Evolutionary conservation across 2,113 vertebrate species (phyloP), one percentile per base, ranked within the genome.

Genomic region (Zosterops borbonicus): DNA sequence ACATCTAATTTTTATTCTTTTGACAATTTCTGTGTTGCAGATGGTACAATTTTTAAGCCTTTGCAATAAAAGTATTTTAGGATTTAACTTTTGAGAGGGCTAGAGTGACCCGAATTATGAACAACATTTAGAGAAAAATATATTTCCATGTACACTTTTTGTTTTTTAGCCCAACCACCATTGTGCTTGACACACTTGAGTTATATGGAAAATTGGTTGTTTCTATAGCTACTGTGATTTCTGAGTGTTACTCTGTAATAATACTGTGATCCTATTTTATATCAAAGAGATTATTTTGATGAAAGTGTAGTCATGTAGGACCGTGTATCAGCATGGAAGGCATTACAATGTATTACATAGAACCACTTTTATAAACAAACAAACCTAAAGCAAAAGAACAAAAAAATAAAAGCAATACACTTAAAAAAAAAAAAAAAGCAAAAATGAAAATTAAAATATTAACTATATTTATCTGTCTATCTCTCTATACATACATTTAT

Each of bases 261-360:
- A 75, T 37, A 41, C 6, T 37, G 4, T 77, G 22, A 42, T 81
- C 27, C 44, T 6, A 31, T 84, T 93, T 58, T 62, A 69, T 42
- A 82, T 6, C 37, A 62, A 49, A 46, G 5, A 3, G 4, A 39
- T 14, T 46, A 3, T 69, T 89, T 87, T 53, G 83, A 55, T 67
- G 29, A 39, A 75, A 39, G 8, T 50, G 13, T 35, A 59, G 19
- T 50, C 20, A 47, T 47, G 9, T 27, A 74, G 12, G 16, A 70
- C 16, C 78, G 5, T 15, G 5, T 52, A 55, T 85, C 47, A 70
- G 10, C 6, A 59, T 64, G 33, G 73, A 89, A 71, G 67, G 4
- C 1, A 1, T 50, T 37, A 33, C 0, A 8, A 46, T 76, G 4
- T 5, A 27, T 78, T 47, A 52, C 1, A 4, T 10, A 55, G 15